Conservation (phyloP, 2,888 invertebrate species). For the Habrosyne pyritoides region DNA sequence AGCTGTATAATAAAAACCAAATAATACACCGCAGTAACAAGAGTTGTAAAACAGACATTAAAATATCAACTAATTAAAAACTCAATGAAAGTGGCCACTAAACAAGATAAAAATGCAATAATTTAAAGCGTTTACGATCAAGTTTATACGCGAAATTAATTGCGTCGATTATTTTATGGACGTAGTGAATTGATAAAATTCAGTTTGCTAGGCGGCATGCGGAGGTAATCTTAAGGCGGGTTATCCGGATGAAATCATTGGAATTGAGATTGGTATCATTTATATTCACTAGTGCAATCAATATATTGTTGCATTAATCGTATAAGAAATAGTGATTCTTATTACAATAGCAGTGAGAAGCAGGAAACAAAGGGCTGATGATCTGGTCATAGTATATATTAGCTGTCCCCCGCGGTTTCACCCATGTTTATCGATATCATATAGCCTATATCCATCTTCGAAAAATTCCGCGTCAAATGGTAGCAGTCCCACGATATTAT, state of each 20-base stretch:
- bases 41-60: conserved; percentile 31
- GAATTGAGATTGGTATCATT: conserved; percentile 22
- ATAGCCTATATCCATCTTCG: no score
- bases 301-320: not conserved
- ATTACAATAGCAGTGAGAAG: not conserved
- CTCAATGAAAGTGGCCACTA: conserved; percentile 19
- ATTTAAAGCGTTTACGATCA: conserved; percentile 43
- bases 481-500: no score
- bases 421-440: no score
- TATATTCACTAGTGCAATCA: conserved; percentile 18
- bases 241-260: conserved; percentile 21
- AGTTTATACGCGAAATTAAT: conserved; percentile 45
- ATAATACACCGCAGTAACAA: conserved; percentile 1
- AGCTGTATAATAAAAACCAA: conserved; percentile 1
- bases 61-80: conserved; percentile 28
- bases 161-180: conserved; percentile 40
- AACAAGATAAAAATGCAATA: conserved; percentile 49
- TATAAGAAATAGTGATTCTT: not conserved
- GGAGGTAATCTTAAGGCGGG: conserved; percentile 5
- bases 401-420: no score
- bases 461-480: no score
- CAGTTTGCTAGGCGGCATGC: conserved; percentile 8
- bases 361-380: not conserved
- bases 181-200: conserved; percentile 16
- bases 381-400: no score